Evolutionary conservation across 2,888 invertebrate species (phyloP).

Genomic region (Andrena bicolor): DNA sequence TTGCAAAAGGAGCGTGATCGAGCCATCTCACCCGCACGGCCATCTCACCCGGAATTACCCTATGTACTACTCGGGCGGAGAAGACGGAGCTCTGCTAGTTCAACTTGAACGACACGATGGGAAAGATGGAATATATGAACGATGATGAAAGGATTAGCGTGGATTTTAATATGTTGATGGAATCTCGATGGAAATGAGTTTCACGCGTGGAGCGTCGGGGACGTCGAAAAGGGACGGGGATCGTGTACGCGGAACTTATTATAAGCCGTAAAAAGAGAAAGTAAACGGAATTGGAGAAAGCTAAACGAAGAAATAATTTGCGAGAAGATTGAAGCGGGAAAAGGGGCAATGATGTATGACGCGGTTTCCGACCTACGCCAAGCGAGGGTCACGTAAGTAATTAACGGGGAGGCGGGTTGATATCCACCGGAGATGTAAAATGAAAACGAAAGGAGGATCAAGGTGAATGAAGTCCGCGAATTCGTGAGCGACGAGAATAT

Average conservation of each 20-base stretch:
- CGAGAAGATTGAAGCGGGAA: background rate
- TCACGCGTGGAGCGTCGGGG: background rate
- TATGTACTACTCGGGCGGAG: too few relatives aligned
- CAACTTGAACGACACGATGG: too few relatives aligned
- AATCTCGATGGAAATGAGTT: background rate
- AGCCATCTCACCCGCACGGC: too few relatives aligned
- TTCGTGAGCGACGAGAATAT: background rate
- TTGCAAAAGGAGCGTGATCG: too few relatives aligned
- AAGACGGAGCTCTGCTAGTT: too few relatives aligned
- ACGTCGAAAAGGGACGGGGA: background rate
- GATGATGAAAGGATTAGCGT: too few relatives aligned
- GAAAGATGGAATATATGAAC: too few relatives aligned
- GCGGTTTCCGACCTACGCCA: conserved; percentile 45
- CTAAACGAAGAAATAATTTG: conserved; percentile 41
- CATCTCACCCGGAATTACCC: too few relatives aligned
- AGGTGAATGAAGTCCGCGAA: conserved; percentile 32
- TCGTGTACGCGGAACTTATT: conserved; percentile 7
- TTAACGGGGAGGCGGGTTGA: conserved; percentile 42
- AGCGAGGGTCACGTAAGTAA: conserved; percentile 29
- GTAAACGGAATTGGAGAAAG: conserved; percentile 48
- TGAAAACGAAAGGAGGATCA: conserved; percentile 51
- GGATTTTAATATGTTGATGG: too few relatives aligned
- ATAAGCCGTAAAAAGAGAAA: conserved; percentile 47
- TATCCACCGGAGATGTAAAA: conserved; percentile 36
- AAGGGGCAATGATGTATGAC: conserved; percentile 22